phyloP scores from a whole-genome alignment of 2,888 invertebrate genomes.

The Iphiclides podalirius region DNA sequence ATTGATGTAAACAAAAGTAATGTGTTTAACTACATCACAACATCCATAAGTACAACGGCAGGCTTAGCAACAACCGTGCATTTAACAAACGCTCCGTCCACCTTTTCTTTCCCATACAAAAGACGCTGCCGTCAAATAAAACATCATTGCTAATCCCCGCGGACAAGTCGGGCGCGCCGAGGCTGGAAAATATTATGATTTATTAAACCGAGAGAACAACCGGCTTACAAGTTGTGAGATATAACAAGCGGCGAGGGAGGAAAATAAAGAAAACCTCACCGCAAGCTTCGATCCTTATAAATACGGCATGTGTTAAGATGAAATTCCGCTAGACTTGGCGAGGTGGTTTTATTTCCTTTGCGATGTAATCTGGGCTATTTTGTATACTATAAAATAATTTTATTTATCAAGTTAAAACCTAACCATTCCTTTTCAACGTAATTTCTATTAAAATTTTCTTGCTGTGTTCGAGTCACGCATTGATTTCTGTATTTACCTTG shows the following conservation, averaged over 20 bases:
- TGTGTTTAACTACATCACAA: no score
- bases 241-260: slow-evolving; percentile 30
- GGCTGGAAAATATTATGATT: slow-evolving; percentile 52
- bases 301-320: slow-evolving; percentile 14
- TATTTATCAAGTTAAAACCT: no score
- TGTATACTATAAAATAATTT: no score
- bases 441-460: no score
- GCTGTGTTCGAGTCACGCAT: no score
- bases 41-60: no score
- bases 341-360: background rate
- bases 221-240: slow-evolving; percentile 33
- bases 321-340: slow-evolving; percentile 2
- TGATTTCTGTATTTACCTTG: no score
- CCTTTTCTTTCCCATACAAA: slow-evolving; percentile 27
- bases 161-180: slow-evolving; percentile 35
- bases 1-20: no score
- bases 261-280: slow-evolving; percentile 27
- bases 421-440: no score
- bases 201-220: slow-evolving; percentile 46
- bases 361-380: no score
- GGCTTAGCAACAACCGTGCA: no score
- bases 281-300: slow-evolving; percentile 11
- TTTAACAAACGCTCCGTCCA: slow-evolving; percentile 16
- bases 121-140: slow-evolving; percentile 59
- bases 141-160: slow-evolving; percentile 48